Percentiles rank a stretch among this genome's conserved stretches.
These are phyloP conservation scores for Callinectes sapidus DNA, from an alignment of 2,888 invertebrate species.

Conservation along the genomic window DNA sequence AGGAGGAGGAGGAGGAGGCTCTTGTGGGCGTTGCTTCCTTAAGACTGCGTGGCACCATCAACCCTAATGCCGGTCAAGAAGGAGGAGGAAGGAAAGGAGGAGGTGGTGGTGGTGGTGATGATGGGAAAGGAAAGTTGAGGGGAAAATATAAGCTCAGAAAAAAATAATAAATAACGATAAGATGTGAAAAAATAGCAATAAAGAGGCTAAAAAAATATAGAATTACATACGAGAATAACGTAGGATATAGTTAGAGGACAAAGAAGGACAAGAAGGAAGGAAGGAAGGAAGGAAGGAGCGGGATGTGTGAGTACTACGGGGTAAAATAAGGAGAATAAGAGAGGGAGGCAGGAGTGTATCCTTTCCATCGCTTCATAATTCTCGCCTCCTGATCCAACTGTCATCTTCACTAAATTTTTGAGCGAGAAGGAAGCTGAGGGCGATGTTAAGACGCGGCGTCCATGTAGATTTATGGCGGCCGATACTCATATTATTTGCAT, in stretches of 20 bases:
- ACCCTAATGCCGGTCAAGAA: background rate
- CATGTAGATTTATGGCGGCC: constrained; percentile 51
- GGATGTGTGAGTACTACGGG: background rate
- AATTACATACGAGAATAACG: background rate
- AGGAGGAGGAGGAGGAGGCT: background rate
- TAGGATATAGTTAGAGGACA: background rate
- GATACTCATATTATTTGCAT: constrained; percentile 53
- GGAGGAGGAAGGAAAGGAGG: background rate
- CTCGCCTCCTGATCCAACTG: constrained; percentile 40
- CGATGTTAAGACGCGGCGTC: constrained; percentile 29
- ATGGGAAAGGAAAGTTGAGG: background rate
- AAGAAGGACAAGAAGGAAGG: background rate
- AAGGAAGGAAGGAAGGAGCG: background rate
- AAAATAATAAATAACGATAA: background rate
- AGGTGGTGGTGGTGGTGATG: background rate
- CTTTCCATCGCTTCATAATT: background rate
- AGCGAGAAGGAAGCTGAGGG: constrained; percentile 19
- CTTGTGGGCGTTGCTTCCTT: constrained; percentile 4
- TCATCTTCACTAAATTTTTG: constrained; percentile 43
- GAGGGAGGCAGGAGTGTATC: background rate
- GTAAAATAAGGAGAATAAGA: background rate
- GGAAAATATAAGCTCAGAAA: background rate
- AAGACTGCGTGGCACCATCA: constrained; percentile 12
- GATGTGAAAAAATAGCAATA: background rate
- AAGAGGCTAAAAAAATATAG: background rate